Percentiles rank a stretch among this genome's conserved stretches.
These are phyloP conservation scores for Leucophora obtusa DNA, from an alignment of 2,888 invertebrate genomes.

Conservation along the genomic window DNA sequence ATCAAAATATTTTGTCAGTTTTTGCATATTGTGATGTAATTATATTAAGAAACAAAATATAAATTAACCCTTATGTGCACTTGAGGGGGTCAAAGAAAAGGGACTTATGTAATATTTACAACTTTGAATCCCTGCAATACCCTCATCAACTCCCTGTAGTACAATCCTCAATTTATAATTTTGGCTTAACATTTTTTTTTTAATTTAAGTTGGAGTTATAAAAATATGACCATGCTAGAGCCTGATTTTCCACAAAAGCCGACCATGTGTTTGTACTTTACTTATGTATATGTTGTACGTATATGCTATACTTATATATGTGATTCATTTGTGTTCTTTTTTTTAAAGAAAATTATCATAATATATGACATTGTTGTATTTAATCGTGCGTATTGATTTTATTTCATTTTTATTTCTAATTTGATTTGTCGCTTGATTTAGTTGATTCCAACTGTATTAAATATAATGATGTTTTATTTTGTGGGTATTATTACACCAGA, in stretches of 20 bases:
- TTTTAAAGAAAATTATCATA: slow-evolving; percentile 61
- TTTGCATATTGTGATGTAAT: too few species aligned
- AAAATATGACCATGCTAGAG: too few species aligned
- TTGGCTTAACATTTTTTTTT: too few species aligned
- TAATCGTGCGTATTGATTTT: slow-evolving; percentile 78
- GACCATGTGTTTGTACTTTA: background rate
- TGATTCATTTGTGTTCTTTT: background rate
- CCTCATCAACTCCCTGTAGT: too few species aligned
- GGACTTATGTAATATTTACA: too few species aligned
- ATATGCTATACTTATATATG: background rate
- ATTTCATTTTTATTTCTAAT: slow-evolving; percentile 69
- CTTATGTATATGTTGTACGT: background rate
- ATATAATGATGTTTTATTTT: slow-evolving; percentile 47
- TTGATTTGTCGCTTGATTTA: slow-evolving; percentile 63
- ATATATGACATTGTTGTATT: slow-evolving; percentile 76
- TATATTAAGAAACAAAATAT: too few species aligned
- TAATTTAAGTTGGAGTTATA: too few species aligned
- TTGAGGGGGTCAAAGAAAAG: too few species aligned
- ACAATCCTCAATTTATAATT: too few species aligned
- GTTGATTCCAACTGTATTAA: slow-evolving; percentile 59
- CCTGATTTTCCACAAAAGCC: background rate
- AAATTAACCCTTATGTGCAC: too few species aligned
- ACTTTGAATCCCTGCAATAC: too few species aligned
- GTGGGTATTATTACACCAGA: slow-evolving; percentile 49
- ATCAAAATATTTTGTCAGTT: too few species aligned